Base-by-base conservation (phyloP, 1,140 invertebrate species). In the Apocrypta bakeri region DNA sequence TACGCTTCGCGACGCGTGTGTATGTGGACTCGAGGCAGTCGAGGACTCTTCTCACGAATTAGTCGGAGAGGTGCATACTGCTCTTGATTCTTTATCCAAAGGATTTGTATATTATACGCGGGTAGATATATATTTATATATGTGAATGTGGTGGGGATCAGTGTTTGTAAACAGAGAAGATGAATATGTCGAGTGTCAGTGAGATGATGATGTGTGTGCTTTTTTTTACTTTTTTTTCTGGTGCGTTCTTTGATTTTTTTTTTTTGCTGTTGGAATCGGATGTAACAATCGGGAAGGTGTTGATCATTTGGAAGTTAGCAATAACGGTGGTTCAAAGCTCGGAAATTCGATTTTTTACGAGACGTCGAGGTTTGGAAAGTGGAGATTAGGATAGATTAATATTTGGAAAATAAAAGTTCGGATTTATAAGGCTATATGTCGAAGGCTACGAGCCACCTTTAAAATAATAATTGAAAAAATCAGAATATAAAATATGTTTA, bases 1-100 rank as follows among this genome's bases (percentile, higher is more conserved):
- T 88, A 91, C 78, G 61, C 48, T 69, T 14, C 40, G 21, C 37
- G 1, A 14, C 29, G 29, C 73, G 25, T 9, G 25, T 61, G 48
- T 61, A 61, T 61, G 73, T 48, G 21, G 12, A 73, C 37, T n/a
- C 11, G 48, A 56, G n/a, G 14, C 24, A 75, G 69, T 75, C 24
- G 73, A 75, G 73, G 17, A n/a, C 25, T 56, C 73, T 75, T 56
- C 73, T 56, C 40, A 61, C 42, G 48, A 75, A 75, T 75, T 61
- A 75, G 73, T 75, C 40, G 14, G 24, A 27, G 27, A 66, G 27
- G 33, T 37, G 33, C 9, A 29, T 29, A 0, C 31, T 9, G 25
- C 76, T 48, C 76, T 82, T 71, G 82, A 80, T 84, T 33, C 69
- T 66, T 14, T 21, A 11, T 27, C 8, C 21, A 11, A 3, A n/a